Percentiles rank a stretch among this genome's conserved stretches.
These are phyloP conservation scores for Ophthalmolycus amberensis DNA, from an alignment of 2,113 vertebrate genomes.

Conservation along the genomic window DNA sequence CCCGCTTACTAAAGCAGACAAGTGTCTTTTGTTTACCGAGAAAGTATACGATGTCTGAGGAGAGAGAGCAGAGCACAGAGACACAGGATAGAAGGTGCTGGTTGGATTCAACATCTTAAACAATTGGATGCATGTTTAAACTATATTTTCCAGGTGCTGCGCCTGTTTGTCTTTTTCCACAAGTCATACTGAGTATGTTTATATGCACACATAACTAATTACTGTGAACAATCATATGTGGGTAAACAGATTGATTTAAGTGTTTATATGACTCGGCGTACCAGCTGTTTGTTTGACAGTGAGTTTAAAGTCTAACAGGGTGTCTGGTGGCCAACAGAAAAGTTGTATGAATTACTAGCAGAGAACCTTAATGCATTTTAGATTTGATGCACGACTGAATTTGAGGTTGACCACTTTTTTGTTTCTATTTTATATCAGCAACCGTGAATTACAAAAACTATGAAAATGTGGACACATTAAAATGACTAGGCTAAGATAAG, in stretches of 20 bases:
- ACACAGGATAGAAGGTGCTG: background rate
- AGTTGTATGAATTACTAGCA: background rate
- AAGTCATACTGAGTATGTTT: slow-evolving; percentile 7
- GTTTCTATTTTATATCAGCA: background rate
- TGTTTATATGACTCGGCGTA: slow-evolving; percentile 15
- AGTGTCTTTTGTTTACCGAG: slow-evolving; percentile 60
- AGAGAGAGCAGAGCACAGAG: slow-evolving; percentile 1
- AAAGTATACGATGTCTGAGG: slow-evolving; percentile 24
- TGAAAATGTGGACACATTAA: background rate
- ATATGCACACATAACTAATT: slow-evolving; percentile 9
- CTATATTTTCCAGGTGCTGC: slow-evolving; percentile 23
- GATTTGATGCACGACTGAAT: background rate
- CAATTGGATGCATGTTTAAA: slow-evolving; percentile 4
- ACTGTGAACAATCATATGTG: slow-evolving; percentile 22
- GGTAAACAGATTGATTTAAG: slow-evolving; percentile 13
- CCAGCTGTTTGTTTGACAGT: slow-evolving; percentile 21
- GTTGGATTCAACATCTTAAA: slow-evolving; percentile 18
- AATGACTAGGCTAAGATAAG: background rate
- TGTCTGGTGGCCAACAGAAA: background rate
- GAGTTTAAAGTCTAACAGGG: background rate
- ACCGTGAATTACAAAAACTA: background rate
- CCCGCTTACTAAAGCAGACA: slow-evolving; percentile 31
- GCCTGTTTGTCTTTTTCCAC: background rate
- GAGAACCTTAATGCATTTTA: background rate
- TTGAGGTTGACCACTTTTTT: background rate